Base-by-base conservation (phyloP, 2,113 vertebrate genomes). In the Daboia siamensis region DNA sequence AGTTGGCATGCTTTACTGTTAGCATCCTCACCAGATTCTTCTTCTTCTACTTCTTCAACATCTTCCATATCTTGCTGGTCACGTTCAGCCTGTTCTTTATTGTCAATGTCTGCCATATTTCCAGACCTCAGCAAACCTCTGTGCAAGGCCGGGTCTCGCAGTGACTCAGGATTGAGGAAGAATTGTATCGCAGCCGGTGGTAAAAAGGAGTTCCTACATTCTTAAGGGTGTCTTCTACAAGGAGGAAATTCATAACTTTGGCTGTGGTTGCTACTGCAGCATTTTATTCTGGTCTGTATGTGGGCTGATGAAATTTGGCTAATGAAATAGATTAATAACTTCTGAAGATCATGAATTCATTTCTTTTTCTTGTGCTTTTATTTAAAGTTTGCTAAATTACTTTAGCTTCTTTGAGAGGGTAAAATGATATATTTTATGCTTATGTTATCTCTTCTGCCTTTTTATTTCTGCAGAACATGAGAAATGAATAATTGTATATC, bases 41-140 rank as follows among this genome's bases (percentile, higher is more conserved):
- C 98, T 90, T 99, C 99, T 95, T 99, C 99, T 94, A 99, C 98
- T 93, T 99, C 99, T 97, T 99, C 99, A 96, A 99, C 99, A 91
- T 99, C 99, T 96, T 99, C 99, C 99, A 99, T 99, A 95, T 99
- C 99, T 96, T 99, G 99, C 69, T 98, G 99, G 97, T 99, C 99
- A 97, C 99, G 98, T 97, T 99, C 98, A 95, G 99, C 96, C 95
- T 99, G 98, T 96, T 99, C 99, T 98, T 99, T 99, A 97, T 39
- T 39, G 39, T 39, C 39, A 39, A 39, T 39, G 39, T 39, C 39
- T 39, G 39, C 39, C 39, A 39, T 39, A 39, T 39, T 39, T 39
- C 39, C 39, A 39, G 39, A 39, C 39, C 39, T 39, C 39, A 39
- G 39, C 39, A 39, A 39, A 39, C 39, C 39, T 39, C 39, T 39